A percentile compares a stretch with the other conserved stretches of the same genome.
These are phyloP conservation scores for Spinus olivaceus DNA, from an alignment of 2,797 vertebrate genomes.

Conservation along the genomic window DNA sequence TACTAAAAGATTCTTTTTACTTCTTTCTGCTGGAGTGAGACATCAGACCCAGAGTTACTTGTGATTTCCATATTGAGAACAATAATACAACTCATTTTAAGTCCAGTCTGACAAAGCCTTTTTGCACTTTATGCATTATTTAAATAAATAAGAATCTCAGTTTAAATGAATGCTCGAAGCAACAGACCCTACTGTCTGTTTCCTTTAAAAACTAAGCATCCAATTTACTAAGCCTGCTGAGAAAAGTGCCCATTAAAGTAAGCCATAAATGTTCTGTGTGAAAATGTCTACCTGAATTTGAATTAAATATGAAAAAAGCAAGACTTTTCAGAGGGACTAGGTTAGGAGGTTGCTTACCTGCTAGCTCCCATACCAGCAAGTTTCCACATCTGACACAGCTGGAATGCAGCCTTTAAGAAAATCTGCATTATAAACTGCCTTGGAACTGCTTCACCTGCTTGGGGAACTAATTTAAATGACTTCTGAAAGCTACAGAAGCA, in stretches of 20 bases:
- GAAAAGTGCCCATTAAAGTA: background rate
- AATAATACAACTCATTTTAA: background rate
- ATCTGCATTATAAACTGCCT: conserved; percentile 19
- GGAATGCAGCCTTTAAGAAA: background rate
- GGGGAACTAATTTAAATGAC: conserved; percentile 10
- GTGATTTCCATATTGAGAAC: background rate
- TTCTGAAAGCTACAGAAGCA: conserved; percentile 15
- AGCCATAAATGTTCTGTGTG: background rate
- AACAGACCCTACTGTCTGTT: background rate
- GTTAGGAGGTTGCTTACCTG: background rate
- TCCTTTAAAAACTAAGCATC: background rate
- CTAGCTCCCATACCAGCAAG: background rate
- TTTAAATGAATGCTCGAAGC: background rate
- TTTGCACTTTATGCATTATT: background rate
- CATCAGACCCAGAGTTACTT: background rate
- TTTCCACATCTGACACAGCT: background rate
- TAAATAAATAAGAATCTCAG: background rate
- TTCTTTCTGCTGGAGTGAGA: background rate
- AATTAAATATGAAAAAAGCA: background rate
- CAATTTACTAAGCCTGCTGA: background rate
- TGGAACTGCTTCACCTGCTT: conserved; percentile 27
- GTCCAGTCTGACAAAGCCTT: background rate
- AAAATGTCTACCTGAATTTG: background rate
- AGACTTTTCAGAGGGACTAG: background rate
- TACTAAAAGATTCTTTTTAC: background rate